Evolutionary conservation across 2,888 invertebrate genomes (phyloP), one percentile per base, ranked within the genome.

Genomic region (Leptothorax acervorum): DNA sequence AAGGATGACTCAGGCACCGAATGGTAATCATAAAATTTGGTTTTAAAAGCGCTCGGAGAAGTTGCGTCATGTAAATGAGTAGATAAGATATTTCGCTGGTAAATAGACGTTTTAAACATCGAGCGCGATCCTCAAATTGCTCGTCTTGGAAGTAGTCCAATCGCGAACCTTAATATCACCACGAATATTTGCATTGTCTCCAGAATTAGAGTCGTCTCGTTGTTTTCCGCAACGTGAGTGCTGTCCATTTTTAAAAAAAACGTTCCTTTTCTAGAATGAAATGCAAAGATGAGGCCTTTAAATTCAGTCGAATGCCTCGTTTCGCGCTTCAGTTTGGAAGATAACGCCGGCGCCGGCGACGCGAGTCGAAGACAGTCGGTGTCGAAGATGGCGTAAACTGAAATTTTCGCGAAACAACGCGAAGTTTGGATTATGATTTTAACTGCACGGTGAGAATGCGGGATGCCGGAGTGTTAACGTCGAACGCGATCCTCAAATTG

Each of bases 11-110:
- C 42, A 28, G 23, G 28, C 45, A 31, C 6, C 23, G 28, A 31
- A 42, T 9, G 42, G 28, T 31, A 68, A 31, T 68, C 48, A 11
- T 68, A 18, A 68, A 68, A 68, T 68, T 68, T 48, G 18, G 9
- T 48, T 48, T 68, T 68, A 68, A 48, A 68, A 68, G 18, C 28
- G 18, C 31, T 31, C 28, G 28, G 9, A 68, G 42, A 9, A 28
- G 31, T 68, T 68, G 18, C 9, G 28, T 28, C 28, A 31, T 15
- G 66, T 0, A 68, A 68, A 48, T 68, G 31, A 68, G 2, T 48
- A 18, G 66, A 68, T 68, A 68, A 68, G 66, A 48, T 45, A 66
- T 31, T 68, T 68, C 28, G 48, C 18, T 11, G 23, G 66, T 68
- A 48, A 68, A 68, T 48, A 68, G 48, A 18, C 9, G 3, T 68